phyloP scores from a whole-genome alignment of 2,888 invertebrate species.

The Tanypteryx hageni region DNA sequence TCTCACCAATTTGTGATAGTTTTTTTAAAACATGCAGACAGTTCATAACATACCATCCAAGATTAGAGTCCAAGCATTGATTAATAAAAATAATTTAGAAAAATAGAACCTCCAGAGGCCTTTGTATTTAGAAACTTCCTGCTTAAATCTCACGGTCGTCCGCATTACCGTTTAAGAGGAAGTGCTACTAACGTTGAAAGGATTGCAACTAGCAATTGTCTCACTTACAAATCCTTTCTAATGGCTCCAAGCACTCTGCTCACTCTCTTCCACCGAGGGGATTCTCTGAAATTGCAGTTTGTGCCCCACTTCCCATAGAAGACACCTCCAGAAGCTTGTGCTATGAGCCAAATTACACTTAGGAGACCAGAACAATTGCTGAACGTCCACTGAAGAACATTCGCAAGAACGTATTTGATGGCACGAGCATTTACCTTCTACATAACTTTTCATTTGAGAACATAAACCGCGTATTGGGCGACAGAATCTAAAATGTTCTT shows the following conservation, averaged over 20 bases:
- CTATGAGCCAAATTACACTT: constrained; percentile 18
- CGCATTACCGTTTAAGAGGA: neutral
- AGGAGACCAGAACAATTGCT: neutral
- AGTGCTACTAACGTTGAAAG: neutral
- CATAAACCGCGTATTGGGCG: neutral
- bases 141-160: neutral
- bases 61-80: too few relatives aligned
- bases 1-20: too few relatives aligned
- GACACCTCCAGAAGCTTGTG: neutral
- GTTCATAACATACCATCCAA: too few relatives aligned
- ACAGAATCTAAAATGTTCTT: neutral
- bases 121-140: too few relatives aligned
- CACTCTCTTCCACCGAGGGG: neutral
- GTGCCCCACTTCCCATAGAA: constrained; percentile 19
- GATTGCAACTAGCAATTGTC: constrained; percentile 3
- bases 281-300: neutral
- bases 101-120: too few relatives aligned
- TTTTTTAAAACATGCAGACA: too few relatives aligned
- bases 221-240: constrained; percentile 30
- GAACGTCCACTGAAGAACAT: constrained; percentile 28
- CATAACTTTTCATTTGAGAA: neutral
- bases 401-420: neutral
- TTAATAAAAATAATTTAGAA: too few relatives aligned
- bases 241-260: neutral
- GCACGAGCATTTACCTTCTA: constrained; percentile 14